Conservation (phyloP, 2,113 vertebrate species). For the Ptilonorhynchus violaceus region DNA sequence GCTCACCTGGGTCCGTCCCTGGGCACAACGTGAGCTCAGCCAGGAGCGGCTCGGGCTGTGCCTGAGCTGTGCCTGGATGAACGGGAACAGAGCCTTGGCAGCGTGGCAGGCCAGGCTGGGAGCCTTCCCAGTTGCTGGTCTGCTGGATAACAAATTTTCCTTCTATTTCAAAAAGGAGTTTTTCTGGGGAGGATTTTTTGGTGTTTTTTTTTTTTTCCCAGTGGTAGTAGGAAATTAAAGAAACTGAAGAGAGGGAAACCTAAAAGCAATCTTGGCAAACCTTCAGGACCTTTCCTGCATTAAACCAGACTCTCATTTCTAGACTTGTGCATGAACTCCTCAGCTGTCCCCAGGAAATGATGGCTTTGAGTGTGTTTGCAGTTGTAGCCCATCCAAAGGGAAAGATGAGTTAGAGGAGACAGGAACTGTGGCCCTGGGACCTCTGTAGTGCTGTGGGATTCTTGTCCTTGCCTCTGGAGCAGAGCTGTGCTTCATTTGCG, state of each 20-base stretch:
- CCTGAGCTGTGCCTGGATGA: too few relatives aligned
- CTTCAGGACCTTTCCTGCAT: background rate
- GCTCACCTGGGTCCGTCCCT: background rate
- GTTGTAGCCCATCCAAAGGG: background rate
- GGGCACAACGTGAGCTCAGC: background rate
- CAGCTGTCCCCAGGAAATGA: background rate
- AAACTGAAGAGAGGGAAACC: background rate
- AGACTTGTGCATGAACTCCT: background rate
- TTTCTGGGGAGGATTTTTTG: too few relatives aligned
- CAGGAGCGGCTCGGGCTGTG: background rate
- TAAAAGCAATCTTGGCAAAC: background rate
- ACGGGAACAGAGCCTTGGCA: background rate
- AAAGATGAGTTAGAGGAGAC: rapidly evolving
- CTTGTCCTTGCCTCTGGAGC: background rate
- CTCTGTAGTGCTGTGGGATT: background rate
- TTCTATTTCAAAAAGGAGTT: background rate
- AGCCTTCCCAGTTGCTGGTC: background rate
- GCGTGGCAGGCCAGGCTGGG: rapidly evolving
- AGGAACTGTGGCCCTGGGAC: rapidly evolving
- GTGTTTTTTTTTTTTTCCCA: background rate
- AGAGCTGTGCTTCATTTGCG: background rate
- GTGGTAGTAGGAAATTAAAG: background rate
- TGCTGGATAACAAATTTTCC: rapidly evolving
- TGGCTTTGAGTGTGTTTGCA: background rate
- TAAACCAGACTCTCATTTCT: background rate